Conservation (phyloP, 2,888 invertebrate genomes). For the Psylliodes chrysocephalus region DNA sequence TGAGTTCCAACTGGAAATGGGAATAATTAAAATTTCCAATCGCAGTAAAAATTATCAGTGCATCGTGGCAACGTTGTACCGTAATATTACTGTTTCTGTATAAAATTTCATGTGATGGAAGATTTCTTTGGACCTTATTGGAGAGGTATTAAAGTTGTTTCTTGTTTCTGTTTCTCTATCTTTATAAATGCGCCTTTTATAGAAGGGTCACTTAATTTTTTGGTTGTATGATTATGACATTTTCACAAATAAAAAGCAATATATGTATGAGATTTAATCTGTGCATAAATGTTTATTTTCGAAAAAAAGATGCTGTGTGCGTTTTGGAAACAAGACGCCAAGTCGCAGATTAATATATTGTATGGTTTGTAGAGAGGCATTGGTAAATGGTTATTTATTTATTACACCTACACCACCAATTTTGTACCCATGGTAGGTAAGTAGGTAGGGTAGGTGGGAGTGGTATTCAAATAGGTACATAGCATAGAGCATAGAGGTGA, state of each 20-base stretch:
- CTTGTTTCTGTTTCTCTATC: constrained; percentile 11
- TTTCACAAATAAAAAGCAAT: background rate
- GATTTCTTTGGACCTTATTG: constrained; percentile 27
- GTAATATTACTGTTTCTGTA: constrained; percentile 46
- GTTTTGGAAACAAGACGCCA: background rate
- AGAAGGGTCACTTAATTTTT: constrained; percentile 18
- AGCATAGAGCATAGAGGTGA: no score
- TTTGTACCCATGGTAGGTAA: no score
- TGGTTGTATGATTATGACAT: constrained; percentile 14
- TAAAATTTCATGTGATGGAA: constrained; percentile 43
- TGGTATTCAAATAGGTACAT: no score
- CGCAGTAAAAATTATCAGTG: background rate
- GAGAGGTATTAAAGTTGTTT: constrained; percentile 29
- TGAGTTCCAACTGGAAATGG: no score
- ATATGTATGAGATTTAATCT: constrained; percentile 17
- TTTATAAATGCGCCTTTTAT: constrained; percentile 19
- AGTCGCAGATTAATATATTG: background rate
- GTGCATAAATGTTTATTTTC: background rate
- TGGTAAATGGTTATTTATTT: no score
- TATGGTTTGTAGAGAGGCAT: no score
- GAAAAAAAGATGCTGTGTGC: background rate
- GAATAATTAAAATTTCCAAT: background rate
- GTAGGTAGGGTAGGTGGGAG: no score
- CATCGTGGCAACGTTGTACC: constrained; percentile 11
- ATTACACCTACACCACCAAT: no score